Evolutionary conservation across 2,113 vertebrate species (phyloP), one percentile per base, ranked within the genome.

Genomic region (Apodemus speciosus): DNA sequence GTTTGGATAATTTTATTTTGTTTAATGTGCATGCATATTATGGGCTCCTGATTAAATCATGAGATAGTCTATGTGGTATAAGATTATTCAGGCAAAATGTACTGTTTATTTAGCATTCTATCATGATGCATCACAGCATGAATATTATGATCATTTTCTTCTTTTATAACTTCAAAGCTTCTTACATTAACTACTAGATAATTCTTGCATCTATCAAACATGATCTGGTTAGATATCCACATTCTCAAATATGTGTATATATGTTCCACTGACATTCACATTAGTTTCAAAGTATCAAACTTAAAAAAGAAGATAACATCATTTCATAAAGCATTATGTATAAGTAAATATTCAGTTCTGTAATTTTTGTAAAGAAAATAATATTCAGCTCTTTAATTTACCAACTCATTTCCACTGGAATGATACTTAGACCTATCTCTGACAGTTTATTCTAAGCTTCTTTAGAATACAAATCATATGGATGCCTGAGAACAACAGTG

Each of bases 161-260:
- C 9, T 30, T 83, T 62, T 60, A 15, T 43, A 35, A 30, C 5
- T 76, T 76, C 15, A 20, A 85, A 66, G 49, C 2, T 79, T 66
- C 11, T 30, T 25, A 89, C 66, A 86, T 72, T 86, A 91, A 81
- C 23, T 81, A 62, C 3, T 1, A 92, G 25, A 6, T 76, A 92
- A 71, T 85, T 71, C 10, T 89, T 94, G 18, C 20, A 91, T 46
- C 86, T 16, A 81, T 3, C 5, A 84, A 93, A 62, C 6, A 66
- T 32, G 51, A 32, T 68, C 7, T n/a, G 68, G 15, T 87, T 88
- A 2, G 58, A 84, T 0, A 43, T 20, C 7, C 43, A 13, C 5
- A 73, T 91, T 88, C n/a, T 83, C 66, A 90, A 95, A 81, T 88
- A n/a, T 73, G 43, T 40, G 60, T 15, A 91, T 3, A 64, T 40